Base-by-base conservation (phyloP, 2,888 invertebrate species). In the Scaptomyza cyrtandrae region DNA sequence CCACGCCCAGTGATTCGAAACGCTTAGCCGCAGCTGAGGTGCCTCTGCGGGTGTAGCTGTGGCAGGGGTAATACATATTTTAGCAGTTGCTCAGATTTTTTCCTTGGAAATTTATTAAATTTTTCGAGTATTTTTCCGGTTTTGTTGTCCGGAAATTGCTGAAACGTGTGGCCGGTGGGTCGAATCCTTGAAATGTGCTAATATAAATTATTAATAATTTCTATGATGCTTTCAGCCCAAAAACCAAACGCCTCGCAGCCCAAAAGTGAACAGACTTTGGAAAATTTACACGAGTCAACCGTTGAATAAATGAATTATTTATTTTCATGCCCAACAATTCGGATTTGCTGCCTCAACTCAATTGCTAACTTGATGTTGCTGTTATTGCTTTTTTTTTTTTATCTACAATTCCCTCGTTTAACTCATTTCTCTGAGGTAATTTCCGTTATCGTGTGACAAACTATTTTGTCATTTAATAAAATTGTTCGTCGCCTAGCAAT, bases 151-250 rank as follows among this genome's bases (percentile, higher is more conserved):
- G 85, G 85, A 85, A 89, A 85, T 85, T 89, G 86, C 86, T 46
- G 64, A 85, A 89, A 87, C 89, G 89, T 85, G 89, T 87, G 85
- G 83, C 75, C 79, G 66, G 71, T 80, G 71, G 59, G 71, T 56
- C 78, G 58, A 80, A 74, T 83, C 81, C 78, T 71, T 72, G 71
- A 80, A 88, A 88, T 83, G 86, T 86, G 68, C 78, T 64, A 61
- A 86, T 87, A 85, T 85, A 85, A 79, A 85, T 85, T 87, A 89
- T 85, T 87, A 89, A 85, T 85, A 89, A 85, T 88, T 85, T 85
- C 72, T 76, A 79, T 83, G 67, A 52, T 46, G 53, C 65, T 52
- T 46, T 62, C 29, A 33, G 59, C 55, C 63, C 46, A 52, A 61
- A 61, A 55, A 60, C 52, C 65, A 37, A 49, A 44, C 52, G 14